These are phyloP conservation scores for Artemisiospiza belli DNA, from an alignment of 2,113 vertebrate species.

Conservation along the genomic window DNA sequence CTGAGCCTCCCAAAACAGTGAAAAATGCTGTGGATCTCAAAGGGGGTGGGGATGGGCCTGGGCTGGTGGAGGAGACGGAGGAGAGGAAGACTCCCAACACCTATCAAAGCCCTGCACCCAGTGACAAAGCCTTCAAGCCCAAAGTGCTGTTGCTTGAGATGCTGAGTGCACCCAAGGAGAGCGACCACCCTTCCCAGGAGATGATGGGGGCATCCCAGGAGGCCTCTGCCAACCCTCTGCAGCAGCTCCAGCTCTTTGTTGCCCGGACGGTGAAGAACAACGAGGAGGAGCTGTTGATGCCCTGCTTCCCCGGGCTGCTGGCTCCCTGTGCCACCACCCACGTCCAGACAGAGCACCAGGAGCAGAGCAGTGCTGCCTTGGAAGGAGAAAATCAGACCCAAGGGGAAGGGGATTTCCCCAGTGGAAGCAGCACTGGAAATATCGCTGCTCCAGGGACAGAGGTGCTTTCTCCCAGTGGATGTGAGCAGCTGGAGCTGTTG, in stretches of 20 bases:
- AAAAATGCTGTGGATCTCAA: neutral
- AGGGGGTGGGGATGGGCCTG: neutral
- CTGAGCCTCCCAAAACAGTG: neutral
- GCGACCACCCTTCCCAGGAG: neutral
- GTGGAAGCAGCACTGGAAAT: neutral
- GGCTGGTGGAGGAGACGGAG: neutral
- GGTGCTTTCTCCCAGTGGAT: neutral
- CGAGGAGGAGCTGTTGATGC: constrained; percentile 56
- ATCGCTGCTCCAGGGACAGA: neutral
- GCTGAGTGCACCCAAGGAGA: constrained; percentile 37
- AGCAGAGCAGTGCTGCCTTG: neutral
- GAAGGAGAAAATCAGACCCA: neutral
- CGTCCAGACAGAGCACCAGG: neutral
- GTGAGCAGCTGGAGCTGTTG: neutral
- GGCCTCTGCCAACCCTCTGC: constrained; percentile 43
- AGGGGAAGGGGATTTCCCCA: neutral
- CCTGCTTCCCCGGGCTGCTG: neutral
- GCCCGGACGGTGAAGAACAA: constrained; percentile 61
- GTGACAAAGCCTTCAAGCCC: neutral
- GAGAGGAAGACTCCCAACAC: neutral
- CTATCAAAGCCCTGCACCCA: neutral
- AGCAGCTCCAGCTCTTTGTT: constrained; percentile 72
- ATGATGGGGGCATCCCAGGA: neutral
- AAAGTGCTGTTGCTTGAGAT: constrained; percentile 12
- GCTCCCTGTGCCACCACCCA: neutral